Evolutionary conservation across 2,797 vertebrate species (phyloP).

Genomic region (Lepus townsendii): DNA sequence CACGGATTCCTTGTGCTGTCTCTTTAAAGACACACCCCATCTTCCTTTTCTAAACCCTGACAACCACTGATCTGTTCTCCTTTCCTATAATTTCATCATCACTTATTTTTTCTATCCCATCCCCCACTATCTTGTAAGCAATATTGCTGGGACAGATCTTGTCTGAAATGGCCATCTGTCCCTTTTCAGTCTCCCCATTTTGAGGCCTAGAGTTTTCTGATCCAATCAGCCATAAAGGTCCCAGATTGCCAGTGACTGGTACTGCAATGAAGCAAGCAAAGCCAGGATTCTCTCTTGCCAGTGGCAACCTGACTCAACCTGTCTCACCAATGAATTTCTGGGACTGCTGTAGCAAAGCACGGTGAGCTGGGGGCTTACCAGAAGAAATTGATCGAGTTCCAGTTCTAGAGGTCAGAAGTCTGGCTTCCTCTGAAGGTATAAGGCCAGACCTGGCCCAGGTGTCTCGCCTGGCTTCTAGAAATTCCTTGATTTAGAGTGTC

Average conservation of each 20-base stretch:
- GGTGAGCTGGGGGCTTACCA: neutral
- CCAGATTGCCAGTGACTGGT: neutral
- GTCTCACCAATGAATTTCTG: neutral
- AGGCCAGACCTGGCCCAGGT: too few relatives aligned
- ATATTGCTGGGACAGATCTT: neutral
- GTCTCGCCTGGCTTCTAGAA: neutral
- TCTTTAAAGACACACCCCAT: neutral
- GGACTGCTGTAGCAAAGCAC: neutral
- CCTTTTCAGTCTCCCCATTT: neutral
- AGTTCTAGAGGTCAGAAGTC: neutral
- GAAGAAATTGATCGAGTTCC: neutral
- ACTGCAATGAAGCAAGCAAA: neutral
- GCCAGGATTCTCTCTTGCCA: neutral
- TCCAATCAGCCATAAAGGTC: neutral
- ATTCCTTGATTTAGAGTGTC: neutral
- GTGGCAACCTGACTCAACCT: neutral
- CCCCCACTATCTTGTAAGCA: neutral
- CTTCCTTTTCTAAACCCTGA: neutral
- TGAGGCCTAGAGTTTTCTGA: neutral
- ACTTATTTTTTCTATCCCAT: neutral
- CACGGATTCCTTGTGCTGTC: neutral
- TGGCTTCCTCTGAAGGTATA: neutral
- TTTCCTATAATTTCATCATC: neutral
- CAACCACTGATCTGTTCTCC: neutral
- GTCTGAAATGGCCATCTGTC: neutral